Base-by-base conservation (phyloP, 1,140 invertebrate species). In the Drosophila insularis region DNA sequence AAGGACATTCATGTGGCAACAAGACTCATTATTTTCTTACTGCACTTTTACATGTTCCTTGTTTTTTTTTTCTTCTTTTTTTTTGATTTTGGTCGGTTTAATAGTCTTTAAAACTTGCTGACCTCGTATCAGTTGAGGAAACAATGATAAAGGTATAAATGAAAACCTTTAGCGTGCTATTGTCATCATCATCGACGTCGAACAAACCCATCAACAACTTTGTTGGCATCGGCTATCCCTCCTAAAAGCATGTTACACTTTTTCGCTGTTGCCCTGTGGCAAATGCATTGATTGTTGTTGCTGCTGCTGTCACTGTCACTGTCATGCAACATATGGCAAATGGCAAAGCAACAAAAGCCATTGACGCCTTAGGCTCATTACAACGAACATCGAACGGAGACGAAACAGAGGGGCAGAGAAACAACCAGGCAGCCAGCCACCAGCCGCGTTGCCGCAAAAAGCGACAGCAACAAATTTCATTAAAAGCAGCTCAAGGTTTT, bases 311-410 rank as follows among this genome's bases (percentile, higher is more conserved):
- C 58, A 71, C 39, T 43, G 58, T 35, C 66, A 67, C 55, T 77
- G 64, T 71, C 81, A 68, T 72, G 82, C 82, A 86, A 79, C 82
- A 81, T 82, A 86, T 87, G 82, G 76, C 70, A 60, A 61, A 68
- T 87, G 82, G 75, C 69, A 56, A 61, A 68, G 63, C 31, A 56
- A 67, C 19, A 55, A 32, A 74, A 50, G 23, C 27, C 6, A 11
- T 63, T 14, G 17, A 32, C 53, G 55, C 55, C 55, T 37, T 37
- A 37, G 55, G 55, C 55, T 32, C 17, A 58, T 35, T 37, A 35
- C 63, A 54, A 39, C 35, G 68, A 53, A 27, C 27, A 27, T 6
- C 3, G 21, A 46, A n/a, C 14, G 56, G 60, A n/a, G 50, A 69
- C 4, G 27, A 58, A 66, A 7, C n/a, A n/a, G 8, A 5, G 27